phyloP scores from a whole-genome alignment of 2,888 invertebrate genomes.

The Lacanobia wlatinum region DNA sequence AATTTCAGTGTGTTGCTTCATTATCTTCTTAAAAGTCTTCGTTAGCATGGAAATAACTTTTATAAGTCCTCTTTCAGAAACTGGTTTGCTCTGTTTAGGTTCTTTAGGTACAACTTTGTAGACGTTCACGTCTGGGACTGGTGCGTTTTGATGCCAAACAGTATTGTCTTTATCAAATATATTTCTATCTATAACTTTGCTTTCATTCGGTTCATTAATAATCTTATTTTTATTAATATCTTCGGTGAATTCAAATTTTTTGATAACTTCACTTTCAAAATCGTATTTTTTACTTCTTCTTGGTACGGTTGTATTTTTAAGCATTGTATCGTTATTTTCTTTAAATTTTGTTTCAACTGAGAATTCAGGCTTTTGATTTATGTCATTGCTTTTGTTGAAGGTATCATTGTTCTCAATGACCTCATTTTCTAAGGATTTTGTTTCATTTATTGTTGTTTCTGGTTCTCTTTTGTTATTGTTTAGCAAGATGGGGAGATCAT shows the following conservation, averaged over 20 bases:
- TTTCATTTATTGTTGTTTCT: constrained; percentile 31
- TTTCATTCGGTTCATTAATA: constrained; percentile 34
- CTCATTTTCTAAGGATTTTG: constrained; percentile 43
- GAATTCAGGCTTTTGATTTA: background rate
- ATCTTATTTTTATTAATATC: constrained; percentile 70
- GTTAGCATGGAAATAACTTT: constrained; percentile 85
- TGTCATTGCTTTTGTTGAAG: background rate
- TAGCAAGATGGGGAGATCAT: constrained; percentile 77
- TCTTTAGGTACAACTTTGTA: constrained; percentile 78
- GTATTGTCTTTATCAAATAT: constrained; percentile 75
- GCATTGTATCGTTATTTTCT: constrained; percentile 25
- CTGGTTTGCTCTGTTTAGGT: constrained; percentile 69
- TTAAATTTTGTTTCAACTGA: background rate
- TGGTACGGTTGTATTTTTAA: constrained; percentile 56
- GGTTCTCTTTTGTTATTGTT: constrained; percentile 66
- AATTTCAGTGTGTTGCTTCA: constrained; percentile 83
- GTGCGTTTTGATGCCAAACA: constrained; percentile 77
- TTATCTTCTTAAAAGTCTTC: constrained; percentile 85
- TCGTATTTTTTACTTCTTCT: constrained; percentile 78
- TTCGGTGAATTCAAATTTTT: constrained; percentile 73
- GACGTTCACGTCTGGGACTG: constrained; percentile 69
- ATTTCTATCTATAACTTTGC: constrained; percentile 64
- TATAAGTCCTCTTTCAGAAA: constrained; percentile 82
- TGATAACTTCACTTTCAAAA: constrained; percentile 71
- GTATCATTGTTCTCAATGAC: constrained; percentile 5